phyloP scores from a whole-genome alignment of 2,888 invertebrate genomes.

The Holacanthella duospinosa region DNA sequence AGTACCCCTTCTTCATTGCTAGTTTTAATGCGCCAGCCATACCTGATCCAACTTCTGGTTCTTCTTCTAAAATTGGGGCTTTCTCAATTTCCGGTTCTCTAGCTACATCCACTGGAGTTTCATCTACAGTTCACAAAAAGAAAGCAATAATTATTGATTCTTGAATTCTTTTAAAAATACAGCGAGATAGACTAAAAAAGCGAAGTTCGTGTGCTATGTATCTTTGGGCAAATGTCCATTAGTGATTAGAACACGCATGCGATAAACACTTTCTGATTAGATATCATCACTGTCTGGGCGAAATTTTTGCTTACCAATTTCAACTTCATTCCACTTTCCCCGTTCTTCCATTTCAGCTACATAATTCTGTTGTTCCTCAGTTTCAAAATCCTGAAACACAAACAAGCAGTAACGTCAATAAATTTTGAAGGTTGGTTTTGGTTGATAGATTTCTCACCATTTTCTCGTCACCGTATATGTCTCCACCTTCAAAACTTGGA shows the following conservation, averaged over 20 bases:
- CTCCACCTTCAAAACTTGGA: conserved; percentile 73
- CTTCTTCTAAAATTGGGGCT: conserved; percentile 68
- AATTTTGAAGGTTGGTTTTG: not conserved
- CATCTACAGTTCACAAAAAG: conserved; percentile 22
- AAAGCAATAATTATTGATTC: no score
- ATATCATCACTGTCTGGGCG: not conserved
- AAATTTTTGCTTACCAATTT: conserved; percentile 45
- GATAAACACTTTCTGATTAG: no score
- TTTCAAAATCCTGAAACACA: conserved; percentile 46
- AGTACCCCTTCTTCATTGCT: conserved; percentile 86
- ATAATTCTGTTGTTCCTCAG: conserved; percentile 44
- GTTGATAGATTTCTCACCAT: conserved; percentile 44
- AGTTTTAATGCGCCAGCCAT: conserved; percentile 81
- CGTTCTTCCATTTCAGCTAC: conserved; percentile 47
- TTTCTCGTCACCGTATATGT: conserved; percentile 62
- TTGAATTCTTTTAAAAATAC: no score
- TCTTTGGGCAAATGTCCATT: no score
- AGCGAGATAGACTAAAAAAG: no score
- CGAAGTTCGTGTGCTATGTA: no score
- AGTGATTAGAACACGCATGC: no score
- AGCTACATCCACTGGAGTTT: conserved; percentile 46
- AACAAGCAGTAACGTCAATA: not conserved
- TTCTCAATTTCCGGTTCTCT: conserved; percentile 46
- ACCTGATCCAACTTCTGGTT: conserved; percentile 83
- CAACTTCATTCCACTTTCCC: conserved; percentile 76